Evolutionary conservation across 2,113 vertebrate genomes (phyloP).

Genomic region (Potamarius usumacintae): DNA sequence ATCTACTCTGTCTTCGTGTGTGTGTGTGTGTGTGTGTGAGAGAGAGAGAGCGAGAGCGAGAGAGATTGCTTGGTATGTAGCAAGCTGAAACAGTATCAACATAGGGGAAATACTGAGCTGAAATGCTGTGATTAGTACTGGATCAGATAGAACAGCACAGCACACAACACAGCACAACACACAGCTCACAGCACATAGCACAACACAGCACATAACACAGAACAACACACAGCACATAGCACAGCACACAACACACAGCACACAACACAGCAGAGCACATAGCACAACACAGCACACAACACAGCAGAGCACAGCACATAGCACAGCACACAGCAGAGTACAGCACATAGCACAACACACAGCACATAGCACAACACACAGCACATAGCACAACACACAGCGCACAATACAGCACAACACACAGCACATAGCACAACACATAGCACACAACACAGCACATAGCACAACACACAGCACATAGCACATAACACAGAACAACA

Average conservation of each 20-base stretch:
- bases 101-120: neutral
- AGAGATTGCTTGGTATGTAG: neutral
- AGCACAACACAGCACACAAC: too few relatives aligned
- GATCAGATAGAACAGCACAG: neutral
- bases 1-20: neutral
- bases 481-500: too few relatives aligned
- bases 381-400: neutral
- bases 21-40: neutral
- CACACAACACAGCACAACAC: neutral
- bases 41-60: too few relatives aligned
- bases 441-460: neutral
- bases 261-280: too few relatives aligned
- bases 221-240: too few relatives aligned
- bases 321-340: too few relatives aligned
- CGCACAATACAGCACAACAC: neutral
- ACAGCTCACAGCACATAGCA: neutral
- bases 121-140: neutral
- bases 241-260: too few relatives aligned
- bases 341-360: too few relatives aligned
- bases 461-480: neutral
- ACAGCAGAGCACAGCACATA: too few relatives aligned
- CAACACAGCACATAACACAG: too few relatives aligned
- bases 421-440: neutral
- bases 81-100: neutral
- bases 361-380: too few relatives aligned